These are phyloP conservation scores for Cryptoprocta ferox DNA, from an alignment of 2,797 vertebrate genomes.

Conservation along the genomic window DNA sequence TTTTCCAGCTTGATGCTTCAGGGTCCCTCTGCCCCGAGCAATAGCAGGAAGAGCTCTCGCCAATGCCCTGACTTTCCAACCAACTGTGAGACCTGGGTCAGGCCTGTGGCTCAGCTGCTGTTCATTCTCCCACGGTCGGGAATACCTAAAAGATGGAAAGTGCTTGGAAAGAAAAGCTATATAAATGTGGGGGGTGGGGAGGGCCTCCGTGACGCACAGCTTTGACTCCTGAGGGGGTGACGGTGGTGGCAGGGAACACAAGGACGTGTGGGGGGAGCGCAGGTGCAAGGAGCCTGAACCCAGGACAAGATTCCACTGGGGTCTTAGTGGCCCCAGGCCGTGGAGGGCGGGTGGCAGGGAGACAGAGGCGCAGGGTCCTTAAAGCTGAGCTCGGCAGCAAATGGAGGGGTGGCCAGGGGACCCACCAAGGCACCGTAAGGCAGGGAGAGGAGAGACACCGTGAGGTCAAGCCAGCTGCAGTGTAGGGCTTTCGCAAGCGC, in stretches of 20 bases:
- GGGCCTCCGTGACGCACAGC: background rate
- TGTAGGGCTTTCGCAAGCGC: conserved; percentile 16
- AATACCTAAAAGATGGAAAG: background rate
- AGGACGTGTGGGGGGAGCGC: too few relatives aligned
- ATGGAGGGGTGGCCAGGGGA: background rate
- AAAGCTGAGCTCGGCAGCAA: background rate
- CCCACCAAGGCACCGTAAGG: background rate
- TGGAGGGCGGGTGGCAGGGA: background rate
- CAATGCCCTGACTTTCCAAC: background rate
- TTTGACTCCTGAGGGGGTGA: background rate
- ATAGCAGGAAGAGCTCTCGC: background rate
- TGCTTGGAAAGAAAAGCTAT: background rate
- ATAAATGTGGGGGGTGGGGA: accelerated
- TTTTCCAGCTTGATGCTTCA: background rate
- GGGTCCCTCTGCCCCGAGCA: background rate
- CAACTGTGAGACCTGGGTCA: background rate
- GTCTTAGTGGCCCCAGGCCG: background rate
- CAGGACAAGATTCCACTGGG: background rate
- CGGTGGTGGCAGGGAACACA: background rate
- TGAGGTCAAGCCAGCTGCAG: background rate
- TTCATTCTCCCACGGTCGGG: background rate
- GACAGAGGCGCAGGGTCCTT: background rate
- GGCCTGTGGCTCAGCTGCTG: background rate
- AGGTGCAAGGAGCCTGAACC: background rate
- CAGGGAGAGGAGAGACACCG: background rate